Conservation (phyloP, 2,888 invertebrate genomes). For the Chrysomela aeneicollis region DNA sequence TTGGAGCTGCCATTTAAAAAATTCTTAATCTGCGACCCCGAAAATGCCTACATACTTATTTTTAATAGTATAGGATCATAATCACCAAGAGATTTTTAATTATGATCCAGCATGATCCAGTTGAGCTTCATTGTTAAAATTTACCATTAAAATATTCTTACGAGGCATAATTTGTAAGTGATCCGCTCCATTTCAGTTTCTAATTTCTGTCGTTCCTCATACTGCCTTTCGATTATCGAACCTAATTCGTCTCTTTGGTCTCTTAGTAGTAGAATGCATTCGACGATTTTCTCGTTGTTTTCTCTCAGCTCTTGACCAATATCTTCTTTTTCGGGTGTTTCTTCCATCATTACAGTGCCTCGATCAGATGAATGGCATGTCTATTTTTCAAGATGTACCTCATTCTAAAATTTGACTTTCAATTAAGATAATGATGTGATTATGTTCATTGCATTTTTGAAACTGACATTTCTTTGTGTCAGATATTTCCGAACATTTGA, state of each 20-base stretch:
- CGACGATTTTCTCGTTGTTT: constrained; percentile 53
- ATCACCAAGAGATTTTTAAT: too few species aligned
- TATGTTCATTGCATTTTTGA: background rate
- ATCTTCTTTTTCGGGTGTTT: constrained; percentile 19
- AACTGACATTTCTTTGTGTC: constrained; percentile 6
- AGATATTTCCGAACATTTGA: background rate
- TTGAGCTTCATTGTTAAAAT: background rate
- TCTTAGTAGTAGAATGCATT: constrained; percentile 48
- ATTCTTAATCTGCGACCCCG: too few species aligned
- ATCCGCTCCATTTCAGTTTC: constrained; percentile 53
- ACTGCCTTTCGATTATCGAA: constrained; percentile 52
- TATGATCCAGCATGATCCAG: background rate
- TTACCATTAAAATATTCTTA: constrained; percentile 35
- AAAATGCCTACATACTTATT: too few species aligned
- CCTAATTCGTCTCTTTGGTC: constrained; percentile 52
- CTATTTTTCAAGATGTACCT: background rate
- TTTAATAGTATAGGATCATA: too few species aligned
- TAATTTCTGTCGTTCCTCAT: constrained; percentile 51
- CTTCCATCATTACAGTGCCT: background rate
- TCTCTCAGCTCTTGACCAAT: constrained; percentile 44
- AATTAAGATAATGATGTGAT: background rate
- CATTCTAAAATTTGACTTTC: background rate
- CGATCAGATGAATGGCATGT: background rate
- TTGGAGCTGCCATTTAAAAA: too few species aligned
- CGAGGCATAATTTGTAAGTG: constrained; percentile 54